A percentile compares a stretch with the other conserved stretches of the same genome.
Evolutionary conservation across 1,140 invertebrate genomes (phyloP).

Genomic region (Caenorhabditis brenneri): DNA sequence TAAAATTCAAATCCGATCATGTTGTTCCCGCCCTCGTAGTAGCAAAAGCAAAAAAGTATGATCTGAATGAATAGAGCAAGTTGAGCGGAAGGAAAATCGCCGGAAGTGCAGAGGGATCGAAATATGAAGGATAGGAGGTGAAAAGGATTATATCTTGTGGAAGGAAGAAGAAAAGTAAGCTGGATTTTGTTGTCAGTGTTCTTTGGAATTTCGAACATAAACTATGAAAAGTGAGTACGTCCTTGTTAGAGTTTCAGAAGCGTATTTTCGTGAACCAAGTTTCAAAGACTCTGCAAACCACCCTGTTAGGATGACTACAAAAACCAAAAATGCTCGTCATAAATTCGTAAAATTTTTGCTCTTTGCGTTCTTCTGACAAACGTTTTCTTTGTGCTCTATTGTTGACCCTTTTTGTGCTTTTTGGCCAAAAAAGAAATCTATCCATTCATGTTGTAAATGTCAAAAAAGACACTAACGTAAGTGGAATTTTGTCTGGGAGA

Average conservation of each 20-base stretch:
- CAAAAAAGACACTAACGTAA: too few species aligned
- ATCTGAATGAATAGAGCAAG: background rate
- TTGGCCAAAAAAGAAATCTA: background rate
- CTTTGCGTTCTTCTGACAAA: background rate
- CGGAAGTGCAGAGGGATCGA: conserved; percentile 30
- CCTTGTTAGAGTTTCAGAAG: too few species aligned
- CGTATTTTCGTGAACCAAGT: too few species aligned
- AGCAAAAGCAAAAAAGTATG: background rate
- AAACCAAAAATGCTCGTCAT: too few species aligned
- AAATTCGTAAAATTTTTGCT: too few species aligned
- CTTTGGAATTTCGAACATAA: background rate
- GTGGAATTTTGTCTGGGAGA: too few species aligned
- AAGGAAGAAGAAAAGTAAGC: too few species aligned
- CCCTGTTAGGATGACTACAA: too few species aligned
- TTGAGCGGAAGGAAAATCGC: conserved; percentile 7
- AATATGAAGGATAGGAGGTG: background rate
- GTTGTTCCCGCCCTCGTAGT: background rate
- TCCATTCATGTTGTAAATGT: background rate
- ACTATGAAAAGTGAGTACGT: too few species aligned
- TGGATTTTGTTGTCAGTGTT: background rate
- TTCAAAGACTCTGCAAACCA: too few species aligned
- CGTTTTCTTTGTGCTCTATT: conserved; percentile 5
- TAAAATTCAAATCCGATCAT: background rate
- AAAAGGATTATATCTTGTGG: background rate
- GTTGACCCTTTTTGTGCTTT: conserved; percentile 3